These are phyloP conservation scores for Darevskia nairensis DNA, from an alignment of 2,797 vertebrate genomes.

Conservation along the genomic window DNA sequence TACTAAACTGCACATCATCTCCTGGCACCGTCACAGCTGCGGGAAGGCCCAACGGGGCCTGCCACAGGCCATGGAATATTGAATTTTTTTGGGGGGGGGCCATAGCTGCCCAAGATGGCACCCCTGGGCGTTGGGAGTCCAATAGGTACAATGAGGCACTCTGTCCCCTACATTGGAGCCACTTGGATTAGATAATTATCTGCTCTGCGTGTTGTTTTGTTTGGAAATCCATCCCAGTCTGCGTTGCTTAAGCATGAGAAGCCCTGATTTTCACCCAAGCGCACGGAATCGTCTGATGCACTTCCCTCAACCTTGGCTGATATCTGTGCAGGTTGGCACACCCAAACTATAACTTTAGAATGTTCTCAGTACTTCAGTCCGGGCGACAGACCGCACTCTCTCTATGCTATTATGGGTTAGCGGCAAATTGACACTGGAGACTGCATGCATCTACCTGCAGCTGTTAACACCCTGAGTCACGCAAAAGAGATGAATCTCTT, in stretches of 20 bases:
- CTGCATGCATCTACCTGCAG: not conserved
- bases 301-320: not conserved
- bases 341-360: not conserved
- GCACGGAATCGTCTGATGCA: not conserved
- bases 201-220: not conserved
- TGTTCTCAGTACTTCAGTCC: not conserved
- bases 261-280: not conserved
- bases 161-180: not conserved
- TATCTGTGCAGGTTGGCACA: not conserved
- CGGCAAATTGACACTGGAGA: not conserved
- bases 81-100: too few relatives aligned
- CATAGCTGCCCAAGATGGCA: too few relatives aligned
- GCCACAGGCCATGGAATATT: too few relatives aligned
- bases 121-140: not conserved
- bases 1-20: too few relatives aligned
- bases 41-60: too few relatives aligned
- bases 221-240: not conserved
- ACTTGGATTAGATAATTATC: not conserved
- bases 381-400: not conserved
- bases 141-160: not conserved
- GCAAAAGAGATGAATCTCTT: not conserved
- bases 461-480: not conserved
- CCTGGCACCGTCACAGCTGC: too few relatives aligned
- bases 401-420: not conserved
- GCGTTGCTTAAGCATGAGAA: not conserved